Base-by-base conservation (phyloP, 2,113 vertebrate species). In the Cryptoleucopteryx plumbea region DNA sequence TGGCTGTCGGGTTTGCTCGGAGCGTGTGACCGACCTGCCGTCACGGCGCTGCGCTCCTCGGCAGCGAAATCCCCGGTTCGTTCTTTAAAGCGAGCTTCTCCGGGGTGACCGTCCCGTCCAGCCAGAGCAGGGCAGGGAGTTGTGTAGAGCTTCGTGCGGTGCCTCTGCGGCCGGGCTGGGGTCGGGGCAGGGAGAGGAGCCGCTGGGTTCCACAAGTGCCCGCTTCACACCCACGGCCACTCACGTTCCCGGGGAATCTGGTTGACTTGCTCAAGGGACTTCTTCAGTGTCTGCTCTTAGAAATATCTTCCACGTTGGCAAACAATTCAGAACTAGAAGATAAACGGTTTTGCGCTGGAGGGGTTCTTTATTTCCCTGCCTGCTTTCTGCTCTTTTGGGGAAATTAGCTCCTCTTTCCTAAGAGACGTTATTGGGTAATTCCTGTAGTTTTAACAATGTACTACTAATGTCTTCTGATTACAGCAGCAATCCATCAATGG, bases 41-140 rank as follows among this genome's bases (percentile, higher is more conserved):
- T 1, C 56, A 2, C 82, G 4, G 52, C 36, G 61, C 45, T 7
- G 70, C 27, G 65, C n/a, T 3, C 53, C 0, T 40, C 7, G 5
- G 58, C 48, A 0, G 2, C 0, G 71, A 11, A 5, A 18, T 1
- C 12, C 29, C 1, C 0, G 20, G 4, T 26, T 31, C 11, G 0
- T 17, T 26, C 3, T 3, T 29, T 1, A 1, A 10, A 25, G 43
- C 17, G 0, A 1, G 45, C 34, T 38, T 2, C 36, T 10, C 10
- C 4, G 0, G 20, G 75, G 31, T 6, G 47, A 5, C 38, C 6
- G 82, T 56, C 42, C 90, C 43, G 36, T 0, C 5, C 40, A 0
- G 38, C 6, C 40, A 18, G 3, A 26, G 43, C 42, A 0, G 48
- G 13, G 31, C 40, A 1, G 0, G 58, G 13, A 36, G 5, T 0